Evolutionary conservation across 1,140 invertebrate species (phyloP), one percentile per base, ranked within the genome.

Genomic region (Lerema accius): DNA sequence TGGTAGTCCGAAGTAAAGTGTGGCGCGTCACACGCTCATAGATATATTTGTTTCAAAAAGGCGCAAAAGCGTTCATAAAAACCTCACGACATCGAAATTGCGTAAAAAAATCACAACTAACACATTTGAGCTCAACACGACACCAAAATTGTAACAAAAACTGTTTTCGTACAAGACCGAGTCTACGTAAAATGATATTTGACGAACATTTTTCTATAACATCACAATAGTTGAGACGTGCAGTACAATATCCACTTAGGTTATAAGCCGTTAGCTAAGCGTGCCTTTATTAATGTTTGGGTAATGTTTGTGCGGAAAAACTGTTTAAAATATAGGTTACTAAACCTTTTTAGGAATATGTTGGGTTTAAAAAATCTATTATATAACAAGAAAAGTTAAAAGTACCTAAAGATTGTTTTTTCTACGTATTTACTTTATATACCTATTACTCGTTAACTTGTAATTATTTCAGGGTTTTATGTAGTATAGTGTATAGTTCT

Each of bases 61-160:
- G 82, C 86, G 84, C 86, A 89, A 89, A 89, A 86, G 86, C 86
- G 82, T 84, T 82, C 73, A 84, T 80, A 88, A 86, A 88, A 84
- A 83, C 71, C 62, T 75, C 73, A 87, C 80, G 77, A 87, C 83
- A 87, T 73, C 76, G 80, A 86, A 86, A 82, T 71, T 72, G 69
- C 71, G 53, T 76, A 74, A 82, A 80, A 79, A 78, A 84, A 69
- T 82, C 79, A 82, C 76, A 78, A 79, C 80, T 66, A 78, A 83
- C 70, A 80, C 62, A 6, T 73, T 83, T 82, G 80, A 84, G 82
- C 78, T 78, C 49, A 45, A 59, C 69, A 80, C 76, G 55, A 81
- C 73, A 82, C 68, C 72, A 74, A 82, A 84, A 78, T 65, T 67
- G 63, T 71, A 59, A 58, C 45, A 46, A 48, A 56, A 67, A 37